These are phyloP conservation scores for Pteria penguin DNA, from an alignment of 2,888 invertebrate genomes.

Conservation along the genomic window DNA sequence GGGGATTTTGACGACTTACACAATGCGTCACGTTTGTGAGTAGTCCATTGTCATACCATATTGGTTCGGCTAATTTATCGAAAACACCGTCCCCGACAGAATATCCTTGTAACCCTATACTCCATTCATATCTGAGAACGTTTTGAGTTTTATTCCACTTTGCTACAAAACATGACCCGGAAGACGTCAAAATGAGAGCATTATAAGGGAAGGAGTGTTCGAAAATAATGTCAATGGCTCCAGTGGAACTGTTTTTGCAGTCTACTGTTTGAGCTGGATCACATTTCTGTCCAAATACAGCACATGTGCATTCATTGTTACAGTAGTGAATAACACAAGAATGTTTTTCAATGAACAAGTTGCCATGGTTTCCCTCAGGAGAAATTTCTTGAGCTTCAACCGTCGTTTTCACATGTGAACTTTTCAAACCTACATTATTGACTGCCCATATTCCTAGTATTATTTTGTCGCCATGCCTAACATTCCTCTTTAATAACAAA, in stretches of 20 bases:
- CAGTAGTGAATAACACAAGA: slow-evolving; percentile 49
- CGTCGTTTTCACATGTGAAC: slow-evolving; percentile 44
- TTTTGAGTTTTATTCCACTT: slow-evolving; percentile 35
- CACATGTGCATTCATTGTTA: slow-evolving; percentile 52
- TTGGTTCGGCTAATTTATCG: slow-evolving; percentile 35
- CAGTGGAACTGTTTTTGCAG: neutral
- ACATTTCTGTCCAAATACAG: slow-evolving; percentile 46
- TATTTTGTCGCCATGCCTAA: slow-evolving; percentile 27
- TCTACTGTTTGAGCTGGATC: neutral
- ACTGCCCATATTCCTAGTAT: slow-evolving; percentile 51
- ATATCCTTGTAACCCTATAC: slow-evolving; percentile 45
- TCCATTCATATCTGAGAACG: slow-evolving; percentile 54
- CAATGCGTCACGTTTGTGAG: slow-evolving; percentile 40
- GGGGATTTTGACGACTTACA: slow-evolving; percentile 2
- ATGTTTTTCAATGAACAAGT: slow-evolving; percentile 41
- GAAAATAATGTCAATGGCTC: neutral
- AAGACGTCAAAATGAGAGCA: too few species aligned
- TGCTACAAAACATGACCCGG: slow-evolving; percentile 45
- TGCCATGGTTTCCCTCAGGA: slow-evolving; percentile 4
- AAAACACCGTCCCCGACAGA: slow-evolving; percentile 50
- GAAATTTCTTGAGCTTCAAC: slow-evolving; percentile 2
- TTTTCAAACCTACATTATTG: slow-evolving; percentile 49
- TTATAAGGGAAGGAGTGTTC: neutral
- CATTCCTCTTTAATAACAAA: neutral
- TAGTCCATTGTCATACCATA: slow-evolving; percentile 54